Evolutionary conservation across 2,797 vertebrate species (phyloP), one percentile per base, ranked within the genome.

Genomic region (Alosa sapidissima): DNA sequence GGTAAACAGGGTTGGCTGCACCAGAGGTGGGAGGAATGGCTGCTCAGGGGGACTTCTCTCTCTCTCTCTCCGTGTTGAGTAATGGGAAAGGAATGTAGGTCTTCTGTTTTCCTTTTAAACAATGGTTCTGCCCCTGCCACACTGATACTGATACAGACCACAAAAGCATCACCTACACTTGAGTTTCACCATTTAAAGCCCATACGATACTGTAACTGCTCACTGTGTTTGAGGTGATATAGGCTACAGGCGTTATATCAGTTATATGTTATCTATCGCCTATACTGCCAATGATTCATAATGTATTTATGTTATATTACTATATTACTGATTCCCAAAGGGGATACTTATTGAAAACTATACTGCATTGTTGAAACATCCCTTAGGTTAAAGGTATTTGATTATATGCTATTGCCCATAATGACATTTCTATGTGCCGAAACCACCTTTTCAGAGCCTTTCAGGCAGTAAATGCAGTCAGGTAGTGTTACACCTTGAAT

Each of bases 401-500:
- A n/a, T 24, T 62, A 1, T 24, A 62, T 24, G n/a, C 21, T 9
- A 60, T 62, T 6, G 58, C 9, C n/a, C n/a, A 24, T 24, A 62
- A 1, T 62, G n/a, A 24, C 13, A 10, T 55, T 5, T 55, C 54
- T 55, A 55, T 24, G n/a, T 5, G n/a, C 21, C 55, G 3, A 21
- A 58, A 58, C 55, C 55, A 58, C 89, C 60, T n/a, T 28, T n/a
- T n/a, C 72, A 84, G 84, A 68, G 83, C 83, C 81, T 84, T 82
- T 47, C 48, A 81, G 55, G 83, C 62, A 45, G 85, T 84, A 86
- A 88, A 87, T 83, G 81, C 54, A 82, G 83, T 81, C 41, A 89
- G 89, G 88, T 55, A 82, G 85, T 83, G 83, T 83, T 62, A 10
- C 62, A 24, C 58, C 58, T 62, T 24, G n/a, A 62, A 24, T 62